These are phyloP conservation scores for Caenorhabditis sp. DNA, from an alignment of 2,888 invertebrate genomes.

Conservation along the genomic window DNA sequence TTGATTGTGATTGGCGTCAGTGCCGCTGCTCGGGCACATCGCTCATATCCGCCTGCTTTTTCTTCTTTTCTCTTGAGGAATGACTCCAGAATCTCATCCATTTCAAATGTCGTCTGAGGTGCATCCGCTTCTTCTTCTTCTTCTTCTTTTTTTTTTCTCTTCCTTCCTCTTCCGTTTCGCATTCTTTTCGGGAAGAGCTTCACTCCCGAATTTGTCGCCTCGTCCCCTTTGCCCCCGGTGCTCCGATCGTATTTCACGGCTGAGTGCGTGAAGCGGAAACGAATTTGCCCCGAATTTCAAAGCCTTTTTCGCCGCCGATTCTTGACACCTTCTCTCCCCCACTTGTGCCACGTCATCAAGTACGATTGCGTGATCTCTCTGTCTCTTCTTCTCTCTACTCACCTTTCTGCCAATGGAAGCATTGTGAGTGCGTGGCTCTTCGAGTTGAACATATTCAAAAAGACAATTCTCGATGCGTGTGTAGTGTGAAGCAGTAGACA, in stretches of 20 bases:
- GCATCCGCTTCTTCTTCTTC: constrained; percentile 25
- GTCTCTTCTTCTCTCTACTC: constrained; percentile 19
- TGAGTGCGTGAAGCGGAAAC: constrained; percentile 54
- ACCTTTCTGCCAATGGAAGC: constrained; percentile 62
- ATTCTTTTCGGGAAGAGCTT: constrained; percentile 13
- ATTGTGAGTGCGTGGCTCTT: constrained; percentile 67
- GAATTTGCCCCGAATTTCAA: constrained; percentile 28
- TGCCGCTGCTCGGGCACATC: constrained; percentile 4
- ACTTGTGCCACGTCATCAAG: neutral
- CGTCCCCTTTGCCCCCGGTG: constrained; percentile 3
- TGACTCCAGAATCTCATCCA: constrained; percentile 57
- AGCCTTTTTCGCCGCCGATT: constrained; percentile 16
- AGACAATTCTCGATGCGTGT: constrained; percentile 52
- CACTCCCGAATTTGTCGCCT: constrained; percentile 39
- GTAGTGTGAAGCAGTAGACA: constrained; percentile 9
- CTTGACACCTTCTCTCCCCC: constrained; percentile 28
- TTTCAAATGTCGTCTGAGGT: constrained; percentile 59
- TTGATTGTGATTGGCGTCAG: constrained; percentile 43
- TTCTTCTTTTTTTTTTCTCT: constrained; percentile 17
- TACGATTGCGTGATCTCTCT: neutral
- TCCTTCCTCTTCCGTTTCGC: constrained; percentile 16
- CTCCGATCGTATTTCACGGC: constrained; percentile 55
- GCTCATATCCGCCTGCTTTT: too few relatives aligned
- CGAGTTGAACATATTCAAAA: constrained; percentile 65
- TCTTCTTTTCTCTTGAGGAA: constrained; percentile 15